Conservation (phyloP, 2,113 vertebrate genomes). For the Sceloporus undulatus region DNA sequence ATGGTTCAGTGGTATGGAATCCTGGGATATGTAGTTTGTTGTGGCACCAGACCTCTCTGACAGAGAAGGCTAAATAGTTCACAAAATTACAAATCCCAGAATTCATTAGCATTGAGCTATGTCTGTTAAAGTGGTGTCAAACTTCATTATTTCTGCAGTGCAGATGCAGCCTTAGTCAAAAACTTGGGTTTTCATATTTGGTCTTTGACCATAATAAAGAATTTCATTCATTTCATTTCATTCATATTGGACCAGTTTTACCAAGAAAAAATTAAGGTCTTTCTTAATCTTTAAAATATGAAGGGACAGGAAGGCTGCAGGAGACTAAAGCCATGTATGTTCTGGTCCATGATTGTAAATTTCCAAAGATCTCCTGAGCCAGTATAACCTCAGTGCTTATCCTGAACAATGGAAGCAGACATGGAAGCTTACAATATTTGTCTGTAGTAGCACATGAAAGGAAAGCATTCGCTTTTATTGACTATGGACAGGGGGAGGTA, state of each 20-base stretch:
- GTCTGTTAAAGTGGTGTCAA: background rate
- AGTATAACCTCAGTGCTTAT: background rate
- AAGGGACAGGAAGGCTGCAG: background rate
- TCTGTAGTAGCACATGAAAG: background rate
- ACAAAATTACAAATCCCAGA: too few relatives aligned
- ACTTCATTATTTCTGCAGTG: background rate
- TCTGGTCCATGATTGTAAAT: background rate
- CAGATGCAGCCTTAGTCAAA: too few relatives aligned
- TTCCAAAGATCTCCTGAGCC: background rate
- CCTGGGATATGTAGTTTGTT: too few relatives aligned
- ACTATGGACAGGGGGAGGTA: background rate
- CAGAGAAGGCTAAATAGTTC: too few relatives aligned
- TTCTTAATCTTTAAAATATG: background rate
- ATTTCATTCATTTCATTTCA: too few relatives aligned
- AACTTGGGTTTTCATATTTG: background rate
- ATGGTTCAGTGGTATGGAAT: too few relatives aligned
- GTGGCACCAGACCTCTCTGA: too few relatives aligned
- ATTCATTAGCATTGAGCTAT: too few relatives aligned
- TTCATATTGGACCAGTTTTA: background rate
- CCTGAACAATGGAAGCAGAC: background rate
- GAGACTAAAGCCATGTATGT: background rate
- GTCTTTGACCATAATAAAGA: too few relatives aligned
- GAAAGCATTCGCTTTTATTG: background rate
- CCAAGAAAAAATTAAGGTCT: background rate
- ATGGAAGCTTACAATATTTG: background rate